Evolutionary conservation across 2,797 vertebrate genomes (phyloP).

Genomic region (Florisuga fusca): DNA sequence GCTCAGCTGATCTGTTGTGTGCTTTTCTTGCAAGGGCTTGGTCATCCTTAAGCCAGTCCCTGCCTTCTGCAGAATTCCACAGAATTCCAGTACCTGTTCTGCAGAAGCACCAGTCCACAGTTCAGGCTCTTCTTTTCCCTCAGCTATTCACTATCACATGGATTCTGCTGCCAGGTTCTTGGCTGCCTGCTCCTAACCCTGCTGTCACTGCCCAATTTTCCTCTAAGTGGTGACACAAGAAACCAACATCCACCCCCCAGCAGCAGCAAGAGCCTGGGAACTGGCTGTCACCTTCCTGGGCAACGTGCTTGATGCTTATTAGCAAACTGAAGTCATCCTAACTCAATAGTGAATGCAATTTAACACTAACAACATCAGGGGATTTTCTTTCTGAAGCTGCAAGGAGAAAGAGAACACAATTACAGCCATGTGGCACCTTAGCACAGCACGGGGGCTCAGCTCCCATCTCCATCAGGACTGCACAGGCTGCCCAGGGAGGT

Average conservation of each 20-base stretch:
- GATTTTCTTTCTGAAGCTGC: neutral
- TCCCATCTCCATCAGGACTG: neutral
- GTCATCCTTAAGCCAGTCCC: neutral
- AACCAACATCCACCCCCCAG: neutral
- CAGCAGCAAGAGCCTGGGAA: neutral
- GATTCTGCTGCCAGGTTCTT: neutral
- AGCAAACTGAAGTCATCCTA: neutral
- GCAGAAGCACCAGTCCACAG: neutral
- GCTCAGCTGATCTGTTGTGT: neutral
- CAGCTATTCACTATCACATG: neutral
- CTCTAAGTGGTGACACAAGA: neutral
- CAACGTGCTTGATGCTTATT: neutral
- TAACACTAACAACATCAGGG: neutral
- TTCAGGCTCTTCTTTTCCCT: neutral
- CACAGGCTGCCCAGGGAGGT: rapidly evolving
- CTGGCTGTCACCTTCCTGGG: neutral
- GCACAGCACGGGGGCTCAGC: neutral
- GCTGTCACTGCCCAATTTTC: neutral
- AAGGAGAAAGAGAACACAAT: neutral
- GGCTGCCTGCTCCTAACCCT: neutral
- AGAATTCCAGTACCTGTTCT: neutral
- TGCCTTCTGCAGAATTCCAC: neutral
- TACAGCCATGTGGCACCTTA: neutral
- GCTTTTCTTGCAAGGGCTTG: neutral
- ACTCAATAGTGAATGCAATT: neutral